Evolutionary conservation across 2,888 invertebrate genomes (phyloP).

Genomic region (Piscicola geometra): DNA sequence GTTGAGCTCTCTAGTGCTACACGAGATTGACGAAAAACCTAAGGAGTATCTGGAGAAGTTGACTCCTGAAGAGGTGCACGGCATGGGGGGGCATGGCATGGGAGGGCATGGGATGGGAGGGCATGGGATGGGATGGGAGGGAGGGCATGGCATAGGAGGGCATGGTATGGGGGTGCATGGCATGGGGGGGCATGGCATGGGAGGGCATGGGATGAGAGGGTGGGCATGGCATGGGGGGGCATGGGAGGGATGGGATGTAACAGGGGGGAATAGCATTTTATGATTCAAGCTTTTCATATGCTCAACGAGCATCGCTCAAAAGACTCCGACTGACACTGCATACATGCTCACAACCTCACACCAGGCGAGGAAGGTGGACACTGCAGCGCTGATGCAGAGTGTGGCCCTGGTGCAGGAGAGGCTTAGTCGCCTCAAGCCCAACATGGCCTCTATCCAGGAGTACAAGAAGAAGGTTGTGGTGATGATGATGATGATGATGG

Average conservation of each 20-base stretch:
- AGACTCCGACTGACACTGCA: constrained; percentile 6
- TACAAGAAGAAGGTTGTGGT: constrained; percentile 55
- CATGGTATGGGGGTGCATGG: no score
- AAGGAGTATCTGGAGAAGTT: constrained; percentile 38
- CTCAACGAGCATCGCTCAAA: not conserved
- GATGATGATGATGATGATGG: not conserved
- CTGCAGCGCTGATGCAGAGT: constrained; percentile 62
- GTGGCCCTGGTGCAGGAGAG: constrained; percentile 68
- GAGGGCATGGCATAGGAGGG: no score
- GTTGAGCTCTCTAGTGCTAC: constrained; percentile 63
- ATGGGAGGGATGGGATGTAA: no score
- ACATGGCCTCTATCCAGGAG: constrained; percentile 67
- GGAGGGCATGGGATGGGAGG: no score
- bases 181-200: no score
- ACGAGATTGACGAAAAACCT: constrained; percentile 55
- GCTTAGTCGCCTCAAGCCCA: constrained; percentile 56
- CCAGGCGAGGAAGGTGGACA: constrained; percentile 63
- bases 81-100: constrained; percentile 27
- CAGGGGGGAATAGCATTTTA: no score
- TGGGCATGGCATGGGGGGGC: no score
- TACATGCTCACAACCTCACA: constrained; percentile 16
- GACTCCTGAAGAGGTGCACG: constrained; percentile 27
- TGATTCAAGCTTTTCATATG: not conserved
- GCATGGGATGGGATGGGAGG: no score
- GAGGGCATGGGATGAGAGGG: no score